A percentile compares a stretch with the other conserved stretches of the same genome.
These are phyloP conservation scores for Sminthurides aquaticus DNA, from an alignment of 2,888 invertebrate genomes.

Conservation along the genomic window DNA sequence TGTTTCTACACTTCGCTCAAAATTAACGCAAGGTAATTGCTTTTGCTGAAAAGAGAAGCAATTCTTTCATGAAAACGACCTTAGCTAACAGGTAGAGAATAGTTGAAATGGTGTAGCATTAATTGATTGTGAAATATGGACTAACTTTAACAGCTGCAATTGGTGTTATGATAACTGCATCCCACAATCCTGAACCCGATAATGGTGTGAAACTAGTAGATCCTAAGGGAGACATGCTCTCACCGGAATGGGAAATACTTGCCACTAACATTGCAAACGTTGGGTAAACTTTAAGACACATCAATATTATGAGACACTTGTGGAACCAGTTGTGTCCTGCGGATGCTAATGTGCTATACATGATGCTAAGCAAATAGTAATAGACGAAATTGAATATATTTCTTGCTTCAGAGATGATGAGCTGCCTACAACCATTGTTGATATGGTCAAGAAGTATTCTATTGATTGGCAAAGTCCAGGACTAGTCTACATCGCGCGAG, in stretches of 20 bases:
- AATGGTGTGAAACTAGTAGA: conserved; percentile 96
- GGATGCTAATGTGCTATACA: too few relatives aligned
- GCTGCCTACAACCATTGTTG: conserved; percentile 60
- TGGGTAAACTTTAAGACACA: conserved; percentile 51
- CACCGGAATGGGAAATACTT: conserved; percentile 79
- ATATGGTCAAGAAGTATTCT: conserved; percentile 62
- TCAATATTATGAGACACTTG: background rate
- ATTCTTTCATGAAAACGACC: too few relatives aligned
- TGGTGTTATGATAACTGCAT: conserved; percentile 99
- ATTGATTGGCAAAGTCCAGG: conserved; percentile 67
- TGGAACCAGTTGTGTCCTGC: too few relatives aligned
- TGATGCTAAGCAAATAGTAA: background rate
- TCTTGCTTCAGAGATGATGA: conserved; percentile 64
- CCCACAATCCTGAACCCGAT: conserved; percentile 92
- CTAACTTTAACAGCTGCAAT: conserved; percentile 57
- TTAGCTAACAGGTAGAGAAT: background rate
- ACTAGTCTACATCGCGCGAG: conserved; percentile 72
- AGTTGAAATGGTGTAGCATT: background rate
- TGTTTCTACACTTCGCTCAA: conserved; percentile 79
- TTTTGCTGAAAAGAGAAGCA: conserved; percentile 8
- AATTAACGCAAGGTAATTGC: conserved; percentile 62
- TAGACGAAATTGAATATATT: too few relatives aligned
- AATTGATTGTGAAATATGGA: background rate
- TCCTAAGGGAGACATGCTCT: conserved; percentile 93
- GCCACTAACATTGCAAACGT: conserved; percentile 83